phyloP scores from a whole-genome alignment of 2,888 invertebrate species.

The Leptura quadrifasciata region DNA sequence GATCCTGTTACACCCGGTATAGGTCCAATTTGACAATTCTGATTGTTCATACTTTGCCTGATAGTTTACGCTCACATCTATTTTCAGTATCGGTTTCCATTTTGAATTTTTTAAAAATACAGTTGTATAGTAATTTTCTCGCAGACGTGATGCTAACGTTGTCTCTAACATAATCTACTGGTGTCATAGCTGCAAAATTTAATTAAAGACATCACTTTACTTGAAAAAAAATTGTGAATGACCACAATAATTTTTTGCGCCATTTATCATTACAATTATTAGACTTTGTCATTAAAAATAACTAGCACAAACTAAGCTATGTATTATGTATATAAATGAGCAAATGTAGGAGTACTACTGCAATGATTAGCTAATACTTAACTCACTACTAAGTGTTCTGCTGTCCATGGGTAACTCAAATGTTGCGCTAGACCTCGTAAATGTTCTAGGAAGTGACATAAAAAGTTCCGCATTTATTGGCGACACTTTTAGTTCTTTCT shows the following conservation, averaged over 20 bases:
- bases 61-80: slow-evolving; percentile 69
- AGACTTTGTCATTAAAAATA: too few species aligned
- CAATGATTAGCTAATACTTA: neutral
- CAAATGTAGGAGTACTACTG: too few species aligned
- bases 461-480: slow-evolving; percentile 77
- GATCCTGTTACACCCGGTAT: neutral
- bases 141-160: slow-evolving; percentile 80
- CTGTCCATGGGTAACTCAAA: slow-evolving; percentile 86
- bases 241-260: too few species aligned
- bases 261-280: too few species aligned
- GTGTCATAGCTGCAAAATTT: slow-evolving; percentile 77
- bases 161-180: slow-evolving; percentile 83
- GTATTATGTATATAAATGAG: neutral
- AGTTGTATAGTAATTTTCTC: slow-evolving; percentile 76
- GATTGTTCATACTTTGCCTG: slow-evolving; percentile 72
- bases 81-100: slow-evolving; percentile 66
- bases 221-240: too few species aligned
- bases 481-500: slow-evolving; percentile 75
- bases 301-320: too few species aligned
- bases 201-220: too few species aligned
- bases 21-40: neutral
- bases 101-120: slow-evolving; percentile 75
- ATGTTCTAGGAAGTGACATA: slow-evolving; percentile 84
- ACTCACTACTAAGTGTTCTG: slow-evolving; percentile 74
- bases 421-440: slow-evolving; percentile 83